Conservation (phyloP, 2,797 vertebrate genomes). For the Sebastolobus alascanus region DNA sequence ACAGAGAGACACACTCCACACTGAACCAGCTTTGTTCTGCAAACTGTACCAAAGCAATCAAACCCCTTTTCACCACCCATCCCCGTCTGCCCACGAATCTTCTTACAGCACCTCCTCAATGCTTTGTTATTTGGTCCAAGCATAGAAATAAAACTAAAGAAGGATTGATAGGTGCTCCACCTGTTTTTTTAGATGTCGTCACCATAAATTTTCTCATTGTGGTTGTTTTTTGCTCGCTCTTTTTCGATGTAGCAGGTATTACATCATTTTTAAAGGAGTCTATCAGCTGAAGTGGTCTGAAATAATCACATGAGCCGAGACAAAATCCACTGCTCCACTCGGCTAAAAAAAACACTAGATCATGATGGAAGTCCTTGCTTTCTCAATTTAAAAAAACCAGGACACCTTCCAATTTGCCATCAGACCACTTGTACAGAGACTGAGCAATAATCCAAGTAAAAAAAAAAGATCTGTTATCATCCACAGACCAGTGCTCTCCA, state of each 20-base stretch:
- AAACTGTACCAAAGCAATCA: slow-evolving; percentile 41
- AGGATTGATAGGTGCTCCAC: slow-evolving; percentile 6
- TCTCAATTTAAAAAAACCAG: not conserved
- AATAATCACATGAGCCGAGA: slow-evolving; percentile 24
- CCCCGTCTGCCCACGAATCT: slow-evolving; percentile 25
- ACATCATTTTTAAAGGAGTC: slow-evolving; percentile 5
- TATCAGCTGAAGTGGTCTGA: slow-evolving; percentile 8
- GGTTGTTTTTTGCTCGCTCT: not conserved
- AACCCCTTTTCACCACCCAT: slow-evolving; percentile 7
- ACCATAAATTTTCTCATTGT: not conserved
- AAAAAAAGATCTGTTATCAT: slow-evolving; percentile 41
- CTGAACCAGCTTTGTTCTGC: slow-evolving; percentile 27
- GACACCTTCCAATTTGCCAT: slow-evolving; percentile 34
- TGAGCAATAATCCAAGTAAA: slow-evolving; percentile 33
- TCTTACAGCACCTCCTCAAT: slow-evolving; percentile 22
- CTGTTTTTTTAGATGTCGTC: slow-evolving; percentile 12
- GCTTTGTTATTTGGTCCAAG: slow-evolving; percentile 1
- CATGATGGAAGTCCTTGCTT: slow-evolving; percentile 9
- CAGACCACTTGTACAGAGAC: slow-evolving; percentile 30
- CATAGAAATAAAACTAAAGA: not conserved
- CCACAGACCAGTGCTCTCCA: slow-evolving; percentile 19
- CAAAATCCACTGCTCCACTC: slow-evolving; percentile 14
- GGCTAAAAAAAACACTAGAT: not conserved
- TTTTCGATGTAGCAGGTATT: not conserved
- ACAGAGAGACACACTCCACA: slow-evolving; percentile 19